phyloP scores from a whole-genome alignment of 2,888 invertebrate genomes.

The Argyra leucocephala region DNA sequence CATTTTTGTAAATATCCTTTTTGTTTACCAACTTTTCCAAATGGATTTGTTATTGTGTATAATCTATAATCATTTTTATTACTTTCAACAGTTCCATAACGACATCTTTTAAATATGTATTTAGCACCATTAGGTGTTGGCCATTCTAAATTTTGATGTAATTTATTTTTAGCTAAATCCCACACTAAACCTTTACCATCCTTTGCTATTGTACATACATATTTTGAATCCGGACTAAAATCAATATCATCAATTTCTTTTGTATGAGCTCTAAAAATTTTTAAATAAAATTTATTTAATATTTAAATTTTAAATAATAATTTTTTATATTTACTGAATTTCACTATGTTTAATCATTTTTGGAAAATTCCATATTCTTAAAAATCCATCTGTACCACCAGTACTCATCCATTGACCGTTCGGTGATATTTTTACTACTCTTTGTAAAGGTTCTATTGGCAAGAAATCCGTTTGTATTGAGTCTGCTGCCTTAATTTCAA shows the following conservation, averaged over 20 bases:
- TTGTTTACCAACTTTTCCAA: slow-evolving; percentile 59
- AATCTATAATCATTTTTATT: slow-evolving; percentile 56
- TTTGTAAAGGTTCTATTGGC: slow-evolving; percentile 68
- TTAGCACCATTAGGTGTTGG: slow-evolving; percentile 64
- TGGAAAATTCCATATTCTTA: slow-evolving; percentile 84
- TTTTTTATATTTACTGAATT: slow-evolving; percentile 44
- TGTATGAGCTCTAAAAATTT: slow-evolving; percentile 52
- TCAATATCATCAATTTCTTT: slow-evolving; percentile 93
- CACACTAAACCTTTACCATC: slow-evolving; percentile 77
- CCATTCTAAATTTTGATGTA: slow-evolving; percentile 64
- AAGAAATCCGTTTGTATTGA: slow-evolving; percentile 80
- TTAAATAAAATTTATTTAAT: not conserved
- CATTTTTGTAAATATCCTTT: slow-evolving; percentile 70
- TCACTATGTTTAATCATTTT: slow-evolving; percentile 60
- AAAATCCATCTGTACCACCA: slow-evolving; percentile 80
- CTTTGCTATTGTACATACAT: slow-evolving; percentile 75
- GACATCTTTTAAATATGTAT: slow-evolving; percentile 73
- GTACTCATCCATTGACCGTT: slow-evolving; percentile 76
- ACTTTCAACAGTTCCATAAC: slow-evolving; percentile 65
- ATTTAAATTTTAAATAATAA: not conserved
- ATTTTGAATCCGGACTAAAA: slow-evolving; percentile 69
- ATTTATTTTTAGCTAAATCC: slow-evolving; percentile 57
- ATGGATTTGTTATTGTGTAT: slow-evolving; percentile 72
- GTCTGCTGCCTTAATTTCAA: slow-evolving; percentile 65
- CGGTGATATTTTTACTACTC: slow-evolving; percentile 71